Evolutionary conservation across 2,113 vertebrate genomes (phyloP), one percentile per base, ranked within the genome.

Genomic region (Menura novaehollandiae): DNA sequence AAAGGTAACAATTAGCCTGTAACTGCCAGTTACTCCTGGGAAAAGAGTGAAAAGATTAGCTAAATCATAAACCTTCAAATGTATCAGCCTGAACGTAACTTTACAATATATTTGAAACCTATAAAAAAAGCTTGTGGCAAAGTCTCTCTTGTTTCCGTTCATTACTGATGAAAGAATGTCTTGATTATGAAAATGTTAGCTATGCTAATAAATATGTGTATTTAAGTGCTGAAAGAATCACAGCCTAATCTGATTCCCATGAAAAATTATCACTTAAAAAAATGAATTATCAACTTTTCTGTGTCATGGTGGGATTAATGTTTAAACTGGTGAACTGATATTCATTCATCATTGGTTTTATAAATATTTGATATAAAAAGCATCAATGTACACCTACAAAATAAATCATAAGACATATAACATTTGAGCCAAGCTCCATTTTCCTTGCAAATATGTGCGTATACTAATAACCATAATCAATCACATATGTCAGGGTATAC

Each of bases 361-460:
- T 37, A 75, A 81, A 79, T 44, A 64, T 5, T 85, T 82, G 4
- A 44, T 47, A 20, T 28, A 39, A 75, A 68, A 77, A 35, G 0
- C 47, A 44, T 72, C 28, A 69, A 85, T 82, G 7, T 43, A 62
- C 4, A 76, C 46, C 46, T 91, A 76, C 8, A 83, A 76, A 66
- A 79, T 59, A 68, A 91, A 89, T 49, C 39, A 77, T 20, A 91
- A 84, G 56, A 86, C 21, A 68, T 55, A 16, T 24, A 52, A 4
- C 21, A 56, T 59, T 80, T 52, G 52, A 93, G 22, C 6, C 35
- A 81, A 94, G 62, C 44, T 67, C 62, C 2, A 0, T 84, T 90
- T 93, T 92, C 63, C 67, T 93, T 93, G 46, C 63, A 96, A 79
- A 83, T 76, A 53, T 44, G 37, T 88, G 13, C 32, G 80, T 95